Conservation (phyloP, 2,113 vertebrate species). For the Sprattus sprattus region DNA sequence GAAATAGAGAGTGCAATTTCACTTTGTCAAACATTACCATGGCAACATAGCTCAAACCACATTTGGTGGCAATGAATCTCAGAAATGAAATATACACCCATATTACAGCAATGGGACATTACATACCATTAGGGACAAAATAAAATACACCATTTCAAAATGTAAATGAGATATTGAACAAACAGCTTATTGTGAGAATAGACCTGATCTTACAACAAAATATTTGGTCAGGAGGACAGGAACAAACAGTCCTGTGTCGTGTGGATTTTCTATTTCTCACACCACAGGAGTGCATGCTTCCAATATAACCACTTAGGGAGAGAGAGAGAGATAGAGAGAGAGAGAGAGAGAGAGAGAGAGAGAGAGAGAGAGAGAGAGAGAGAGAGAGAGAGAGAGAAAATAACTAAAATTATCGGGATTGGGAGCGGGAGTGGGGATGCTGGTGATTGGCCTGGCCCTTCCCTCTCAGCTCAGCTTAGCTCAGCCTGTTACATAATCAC, state of each 20-base stretch:
- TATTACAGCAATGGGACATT: not conserved
- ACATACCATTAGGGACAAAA: not conserved
- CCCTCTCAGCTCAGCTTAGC: not conserved
- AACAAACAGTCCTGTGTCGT: too few species aligned
- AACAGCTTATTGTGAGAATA: not conserved
- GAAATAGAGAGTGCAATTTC: not conserved
- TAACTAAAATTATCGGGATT: too few species aligned
- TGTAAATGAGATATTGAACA: not conserved
- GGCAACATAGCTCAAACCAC: not conserved
- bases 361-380: not conserved
- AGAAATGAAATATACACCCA: not conserved
- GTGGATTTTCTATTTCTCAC: too few species aligned
- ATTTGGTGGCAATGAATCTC: not conserved
- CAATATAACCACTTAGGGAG: not conserved
- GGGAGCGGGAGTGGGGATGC: not conserved
- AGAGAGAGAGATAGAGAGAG: not conserved
- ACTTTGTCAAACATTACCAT: not conserved
- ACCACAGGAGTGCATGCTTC: too few species aligned
- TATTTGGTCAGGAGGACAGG: too few species aligned
- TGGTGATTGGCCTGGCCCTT: not conserved
- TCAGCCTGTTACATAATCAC: slow-evolving; percentile 27
- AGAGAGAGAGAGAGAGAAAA: too few species aligned
- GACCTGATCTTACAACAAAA: too few species aligned
- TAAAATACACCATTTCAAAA: not conserved
- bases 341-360: not conserved